Conservation (phyloP, 2,113 vertebrate species). For the Syrmaticus mikado region DNA sequence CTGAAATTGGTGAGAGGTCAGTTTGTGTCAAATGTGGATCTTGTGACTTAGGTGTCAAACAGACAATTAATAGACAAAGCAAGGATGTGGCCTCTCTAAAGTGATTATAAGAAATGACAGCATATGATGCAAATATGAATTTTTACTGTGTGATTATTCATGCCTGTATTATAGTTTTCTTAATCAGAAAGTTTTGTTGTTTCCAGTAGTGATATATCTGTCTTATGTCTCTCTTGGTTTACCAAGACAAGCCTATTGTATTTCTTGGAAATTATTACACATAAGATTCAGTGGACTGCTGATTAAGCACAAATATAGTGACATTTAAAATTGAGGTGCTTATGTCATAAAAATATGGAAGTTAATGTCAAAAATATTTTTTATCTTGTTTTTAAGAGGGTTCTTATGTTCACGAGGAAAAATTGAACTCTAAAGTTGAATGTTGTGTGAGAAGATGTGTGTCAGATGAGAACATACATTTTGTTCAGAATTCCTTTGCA, state of each 20-base stretch:
- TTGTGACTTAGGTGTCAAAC: background rate
- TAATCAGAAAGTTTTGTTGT: slow-evolving; percentile 10
- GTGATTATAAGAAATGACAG: background rate
- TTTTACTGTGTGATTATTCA: background rate
- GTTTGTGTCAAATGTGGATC: background rate
- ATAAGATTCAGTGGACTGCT: background rate
- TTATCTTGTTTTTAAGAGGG: background rate
- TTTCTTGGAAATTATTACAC: slow-evolving; percentile 12
- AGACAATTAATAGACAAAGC: background rate
- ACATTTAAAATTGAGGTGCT: background rate
- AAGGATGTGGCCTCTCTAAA: background rate
- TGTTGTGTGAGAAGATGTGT: background rate
- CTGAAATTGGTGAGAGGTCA: background rate
- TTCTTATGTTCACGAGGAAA: background rate
- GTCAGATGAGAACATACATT: background rate
- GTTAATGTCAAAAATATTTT: background rate
- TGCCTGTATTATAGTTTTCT: background rate
- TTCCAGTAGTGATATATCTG: background rate
- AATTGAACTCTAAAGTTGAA: background rate
- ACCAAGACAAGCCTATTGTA: background rate
- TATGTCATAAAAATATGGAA: background rate
- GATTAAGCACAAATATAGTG: background rate
- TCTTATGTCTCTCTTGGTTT: background rate
- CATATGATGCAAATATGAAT: background rate
- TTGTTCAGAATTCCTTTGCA: background rate